Base-by-base conservation (phyloP, 2,888 invertebrate species). In the Theretra japonica region DNA sequence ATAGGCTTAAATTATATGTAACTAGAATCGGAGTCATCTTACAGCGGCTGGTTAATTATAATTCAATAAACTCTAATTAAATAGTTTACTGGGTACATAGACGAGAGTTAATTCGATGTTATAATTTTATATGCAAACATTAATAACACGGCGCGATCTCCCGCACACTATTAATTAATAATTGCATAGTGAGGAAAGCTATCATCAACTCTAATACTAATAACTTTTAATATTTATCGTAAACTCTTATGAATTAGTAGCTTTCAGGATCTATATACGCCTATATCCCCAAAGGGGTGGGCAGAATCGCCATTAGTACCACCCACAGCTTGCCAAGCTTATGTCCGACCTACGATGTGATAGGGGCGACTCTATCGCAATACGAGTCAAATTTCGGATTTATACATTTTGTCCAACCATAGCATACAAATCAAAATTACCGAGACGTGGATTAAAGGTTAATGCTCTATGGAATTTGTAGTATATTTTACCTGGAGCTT, bases 401-500 rank as follows among this genome's bases (percentile, higher is more conserved):
- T 41, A 62, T 62, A 62, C 11, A 62, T 62, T 21, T 23, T 17
- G 7, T 41, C 23, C 41, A 2, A 21, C 15, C 17, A 48, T 48
- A 6, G 21, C 65, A 41, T 23, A 48, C 65, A 65, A 65, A 23
- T 23, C 48, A 65, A 23, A 11, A 23, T 23, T 48, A 23, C 41
- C 41, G 65, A 23, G 41, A 65, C 23, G 48, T 4, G 65, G 65
- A 41, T 65, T 65, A 65, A 65, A 65, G 62, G 48, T 65, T 65
- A 65, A 48, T 48, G 65, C 48, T 65, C 65, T 23, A 23, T 6
- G 65, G 65, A 65, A 65, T 65, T 48, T 25, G 65, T 23, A 23
- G 65, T 23, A 23, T 65, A 48, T 65, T 65, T 65, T 65, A 48
- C 65, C 48, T 65, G 41, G 23, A 48, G 65, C 65, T 48, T 65